Base-by-base conservation (phyloP, 2,113 vertebrate genomes). In the Polypterus senegalus region DNA sequence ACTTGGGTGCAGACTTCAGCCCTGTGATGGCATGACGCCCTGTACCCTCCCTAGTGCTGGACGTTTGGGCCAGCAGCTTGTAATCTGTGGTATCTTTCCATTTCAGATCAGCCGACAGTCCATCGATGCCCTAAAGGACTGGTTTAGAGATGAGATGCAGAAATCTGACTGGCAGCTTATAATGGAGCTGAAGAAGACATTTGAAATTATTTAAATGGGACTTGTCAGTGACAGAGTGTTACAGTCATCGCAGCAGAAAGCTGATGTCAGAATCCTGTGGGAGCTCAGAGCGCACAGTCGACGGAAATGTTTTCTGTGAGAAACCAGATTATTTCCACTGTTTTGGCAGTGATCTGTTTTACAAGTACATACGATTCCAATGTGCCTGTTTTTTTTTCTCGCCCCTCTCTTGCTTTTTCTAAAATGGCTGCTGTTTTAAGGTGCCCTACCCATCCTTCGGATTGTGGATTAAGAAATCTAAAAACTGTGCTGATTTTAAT, bases 101-200 rank as follows among this genome's bases (percentile, higher is more conserved):
- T 65, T 83, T 1, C 81, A 99, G 95, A 99, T 98, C 79, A 98
- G 89, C 0, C 86, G 94, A 57, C 90, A 91, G 61, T 98, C 96
- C 73, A 99, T 99, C 3, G 95, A 99, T 27, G 94, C 94, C 1
- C 85, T 99, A 75, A 99, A 99, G 80, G 92, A 95, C 86, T 99
- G 96, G 95, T 99, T 99, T 86, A 82, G 96, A 76, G 95, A 99
- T 5, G 94, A 99, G 70, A 99, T 98, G 95, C 84, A 88, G 83
- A 98, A 97, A 70, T 80, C 87, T 5, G 96, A 99, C 70, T 99
- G 95, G 96, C 95, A 99, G 82, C 92, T 99, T 70, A 97, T 97
- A 76, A 89, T 99, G 83, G 96, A 99, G 76, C 88, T 99, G 75
- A 99, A 99, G 88, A 98, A 95, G 76, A 94, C 92, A 60, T 99